phyloP scores from a whole-genome alignment of 2,888 invertebrate species.

The Epinotia brunnichana region DNA sequence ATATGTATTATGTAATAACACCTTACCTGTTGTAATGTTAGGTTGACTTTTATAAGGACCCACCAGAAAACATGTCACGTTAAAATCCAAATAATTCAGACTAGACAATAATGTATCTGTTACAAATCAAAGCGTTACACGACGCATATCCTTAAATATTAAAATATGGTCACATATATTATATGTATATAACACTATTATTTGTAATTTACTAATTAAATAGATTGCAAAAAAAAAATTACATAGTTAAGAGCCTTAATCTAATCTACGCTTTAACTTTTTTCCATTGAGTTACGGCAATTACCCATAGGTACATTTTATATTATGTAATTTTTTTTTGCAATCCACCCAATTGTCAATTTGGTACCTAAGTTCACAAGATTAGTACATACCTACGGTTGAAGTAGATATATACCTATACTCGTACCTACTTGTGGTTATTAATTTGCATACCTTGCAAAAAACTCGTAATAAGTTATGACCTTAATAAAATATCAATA shows the following conservation, averaged over 20 bases:
- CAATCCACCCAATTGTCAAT: not conserved
- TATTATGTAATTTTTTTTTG: too few relatives aligned
- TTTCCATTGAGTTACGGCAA: too few relatives aligned
- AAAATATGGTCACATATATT: not conserved
- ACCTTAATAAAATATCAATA: not conserved
- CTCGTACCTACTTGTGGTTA: not conserved
- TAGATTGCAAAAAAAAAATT: too few relatives aligned
- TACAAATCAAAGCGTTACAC: not conserved
- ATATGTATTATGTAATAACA: too few relatives aligned
- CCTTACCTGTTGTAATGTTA: constrained; percentile 12
- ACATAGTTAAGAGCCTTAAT: too few relatives aligned
- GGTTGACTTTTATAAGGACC: not conserved
- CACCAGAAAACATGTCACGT: not conserved
- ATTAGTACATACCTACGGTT: not conserved
- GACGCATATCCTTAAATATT: constrained; percentile 11
- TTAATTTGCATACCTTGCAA: not conserved
- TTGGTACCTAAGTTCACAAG: not conserved
- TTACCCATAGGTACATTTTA: too few relatives aligned
- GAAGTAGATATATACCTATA: not conserved
- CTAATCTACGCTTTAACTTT: too few relatives aligned
- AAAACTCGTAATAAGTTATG: not conserved
- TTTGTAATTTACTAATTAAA: not conserved
- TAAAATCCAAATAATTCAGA: not conserved
- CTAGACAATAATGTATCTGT: constrained; percentile 3
- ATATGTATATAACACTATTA: not conserved